Evolutionary conservation across 1,140 invertebrate species (phyloP), one percentile per base, ranked within the genome.

Genomic region (Orchestia grillus): DNA sequence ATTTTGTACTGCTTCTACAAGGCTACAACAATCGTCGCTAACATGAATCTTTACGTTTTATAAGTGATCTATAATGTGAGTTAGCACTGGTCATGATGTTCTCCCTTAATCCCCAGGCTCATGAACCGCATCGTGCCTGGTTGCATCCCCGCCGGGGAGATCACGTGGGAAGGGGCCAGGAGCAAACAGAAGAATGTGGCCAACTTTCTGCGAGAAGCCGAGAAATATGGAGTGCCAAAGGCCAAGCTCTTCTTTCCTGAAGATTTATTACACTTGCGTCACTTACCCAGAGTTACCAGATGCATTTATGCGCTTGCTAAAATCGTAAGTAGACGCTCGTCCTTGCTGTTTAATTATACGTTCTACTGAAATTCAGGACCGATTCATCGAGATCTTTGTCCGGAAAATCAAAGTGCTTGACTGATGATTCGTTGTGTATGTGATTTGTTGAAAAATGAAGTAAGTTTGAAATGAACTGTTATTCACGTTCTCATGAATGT

Each of bases 261-360:
- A 90, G 97, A 97, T 53, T 96, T 97, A 8, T 96, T 97, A 0
- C 97, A 97, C 88, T 62, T 97, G 87, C 96, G 97, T 44, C 97
- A 97, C 96, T 96, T 97, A 16, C 97, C 97, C 4, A 96, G 97
- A 95, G 97, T 97, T 36, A 97, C 97, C 11, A 95, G 97, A 44
- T 97, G 97, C 87, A 95, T 97, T 23, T 97, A 97, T 88, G 97
- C 97, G 36, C 96, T 97, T 6, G 97, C 97, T 44, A 97, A 97
- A 96, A 53, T 96, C 95, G 97, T 97, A 96, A 96, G 95, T 88
- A 77, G 62, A 28, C 62, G 11, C 62, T 23, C 36, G 62, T 15
- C 28, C 62, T 28, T 77, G 28, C 28, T 19, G 36, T 77, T 8
- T 36, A 3, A 28, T 77, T 23, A 77, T 28, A 36, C 62, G 11